Evolutionary conservation across 1,140 invertebrate species (phyloP), one percentile per base, ranked within the genome.

Genomic region (Orius laevigatus): DNA sequence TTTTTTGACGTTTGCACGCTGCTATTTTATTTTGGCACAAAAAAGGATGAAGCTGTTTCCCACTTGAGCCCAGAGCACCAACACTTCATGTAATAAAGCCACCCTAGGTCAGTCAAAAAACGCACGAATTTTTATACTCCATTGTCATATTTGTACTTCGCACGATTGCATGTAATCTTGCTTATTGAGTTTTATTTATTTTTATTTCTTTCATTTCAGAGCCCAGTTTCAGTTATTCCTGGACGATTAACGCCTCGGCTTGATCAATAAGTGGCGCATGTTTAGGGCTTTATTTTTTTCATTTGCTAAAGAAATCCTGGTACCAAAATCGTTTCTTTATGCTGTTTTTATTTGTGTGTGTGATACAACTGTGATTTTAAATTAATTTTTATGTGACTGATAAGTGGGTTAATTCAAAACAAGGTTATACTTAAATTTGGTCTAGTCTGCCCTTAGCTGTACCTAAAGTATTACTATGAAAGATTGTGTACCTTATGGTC

Each of bases 71-170:
- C 43, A 25, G 43, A 46, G 36, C 44, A 50, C 39, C 43, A 50
- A 19, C 38, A 51, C 49, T 53, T 50, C 46, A 49, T 53, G 42
- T 47, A 50, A 45, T 12, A 5, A 11, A 31, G 20, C 50, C 41
- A 14, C 16, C 14, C 15, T 40, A 42, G 44, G 48, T 51, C 44
- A 50, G 47, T 53, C 33, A 34, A 9, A 32, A 16, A 20, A 16
- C 25, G 14, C 14, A 45, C 44, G 14, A 9, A 20, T 16, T 15
- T 46, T 16, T 48, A 20, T 18, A 14, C 47, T 33, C 18, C 20
- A n/a, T 44, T 46, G 4, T 12, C 15, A 46, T n/a, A 41, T 15
- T 20, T 49, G 32, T 19, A 18, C 10, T 43, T 5, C 15, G 11
- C 12, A 14, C 15, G 19, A 25, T 14, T 43, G 15, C 15, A 4